Evolutionary conservation across 1,140 invertebrate genomes (phyloP).

Genomic region (Chironomus striatipennis): DNA sequence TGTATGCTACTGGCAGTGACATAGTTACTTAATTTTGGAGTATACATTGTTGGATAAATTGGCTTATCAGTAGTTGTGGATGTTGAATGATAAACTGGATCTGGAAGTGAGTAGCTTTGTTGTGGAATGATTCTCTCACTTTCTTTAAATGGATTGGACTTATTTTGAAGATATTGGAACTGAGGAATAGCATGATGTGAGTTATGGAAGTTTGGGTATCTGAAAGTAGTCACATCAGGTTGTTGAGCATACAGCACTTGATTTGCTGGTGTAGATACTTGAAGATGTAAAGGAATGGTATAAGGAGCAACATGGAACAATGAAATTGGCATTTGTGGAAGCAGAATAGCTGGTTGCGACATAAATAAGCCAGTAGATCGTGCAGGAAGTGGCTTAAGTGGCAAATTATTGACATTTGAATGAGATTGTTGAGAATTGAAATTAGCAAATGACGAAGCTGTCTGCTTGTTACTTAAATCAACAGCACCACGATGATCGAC

Average conservation of each 20-base stretch:
- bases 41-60: neutral
- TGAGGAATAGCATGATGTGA: neutral
- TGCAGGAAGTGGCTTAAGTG: neutral
- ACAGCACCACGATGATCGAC: slow-evolving; percentile 15
- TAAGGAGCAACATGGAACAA: neutral
- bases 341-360: neutral
- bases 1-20: neutral
- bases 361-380: neutral
- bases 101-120: neutral
- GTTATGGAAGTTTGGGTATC: neutral
- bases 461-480: neutral
- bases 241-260: neutral
- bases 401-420: neutral
- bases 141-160: neutral
- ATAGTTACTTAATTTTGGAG: neutral
- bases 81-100: neutral
- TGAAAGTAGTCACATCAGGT: neutral
- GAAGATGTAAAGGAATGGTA: neutral
- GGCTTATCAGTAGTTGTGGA: neutral
- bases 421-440: neutral
- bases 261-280: neutral
- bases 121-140: neutral
- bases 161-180: neutral
- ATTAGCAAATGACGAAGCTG: neutral
- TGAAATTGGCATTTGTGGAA: neutral